Base-by-base conservation (phyloP, 2,888 invertebrate species). In the Latrodectus hesperus region DNA sequence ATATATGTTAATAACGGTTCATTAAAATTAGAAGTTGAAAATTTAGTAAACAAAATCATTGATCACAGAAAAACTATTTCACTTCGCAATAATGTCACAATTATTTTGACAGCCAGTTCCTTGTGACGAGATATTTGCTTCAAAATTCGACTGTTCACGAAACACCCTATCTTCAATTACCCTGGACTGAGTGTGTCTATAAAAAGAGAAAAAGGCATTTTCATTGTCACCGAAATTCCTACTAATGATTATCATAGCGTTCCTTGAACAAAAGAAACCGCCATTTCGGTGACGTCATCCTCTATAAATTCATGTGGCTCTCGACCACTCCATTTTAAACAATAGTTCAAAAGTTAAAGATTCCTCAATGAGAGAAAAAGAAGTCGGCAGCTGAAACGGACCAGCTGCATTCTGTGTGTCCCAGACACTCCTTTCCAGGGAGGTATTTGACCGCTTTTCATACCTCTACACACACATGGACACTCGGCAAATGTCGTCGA, bases 361-460 rank as follows among this genome's bases (percentile, higher is more conserved):
- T 71, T 77, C 77, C 73, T 65, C 53, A 70, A 49, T 4, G 10
- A 60, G 60, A 60, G 60, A 16, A 16, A 55, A 60, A 60, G n/a
- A 60, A 60, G 76, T 26, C 60, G 70, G 85, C 85, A 85, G 85
- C 85, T 85, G 85, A 85, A 79, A 60, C 65, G n/a, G 74, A 64
- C 85, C 85, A 85, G 85, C 85, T 85, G 85, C 79, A 79, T 60
- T 51, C 14, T 53, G 53, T 49, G 49, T 53, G 67, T 12, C n/a
- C 53, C 51, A 78, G 78, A 75, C 79, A 70, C 70, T 79, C 79
- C 52, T 64, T 55, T 84, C 65, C 49, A 11, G 53, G 16, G 55
- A 74, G 84, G 79, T 85, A 85, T 79, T 79, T 85, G 85, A 85
- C 85, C 85, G 85, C 75, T 38, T 82, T 82, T 82, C 85, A 79